Evolutionary conservation across 2,888 invertebrate species (phyloP).

Genomic region (Sinohyriopsis cumingii): DNA sequence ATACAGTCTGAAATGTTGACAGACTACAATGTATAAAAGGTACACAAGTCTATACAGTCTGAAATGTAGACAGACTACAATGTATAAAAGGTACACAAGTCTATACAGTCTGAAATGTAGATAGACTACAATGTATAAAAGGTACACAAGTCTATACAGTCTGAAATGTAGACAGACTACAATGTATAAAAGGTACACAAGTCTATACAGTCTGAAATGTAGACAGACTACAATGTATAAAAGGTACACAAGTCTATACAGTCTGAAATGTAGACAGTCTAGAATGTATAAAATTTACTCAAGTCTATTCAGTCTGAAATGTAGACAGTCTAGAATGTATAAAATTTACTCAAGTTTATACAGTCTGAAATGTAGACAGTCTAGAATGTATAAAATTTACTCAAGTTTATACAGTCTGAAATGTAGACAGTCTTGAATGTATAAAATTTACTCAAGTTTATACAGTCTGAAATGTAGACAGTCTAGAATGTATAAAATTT

Average conservation of each 20-base stretch:
- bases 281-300: slow-evolving; percentile 1
- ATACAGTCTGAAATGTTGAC: no score
- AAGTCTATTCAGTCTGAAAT: slow-evolving; percentile 68
- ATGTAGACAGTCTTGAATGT: not conserved
- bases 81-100: not conserved
- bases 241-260: no score
- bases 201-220: slow-evolving; percentile 65
- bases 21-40: no score
- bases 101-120: no score
- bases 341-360: no score
- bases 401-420: no score
- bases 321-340: not conserved
- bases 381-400: no score
- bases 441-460: slow-evolving; percentile 47
- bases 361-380: no score
- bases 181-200: slow-evolving; percentile 28
- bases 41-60: slow-evolving; percentile 69
- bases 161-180: not conserved
- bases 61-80: slow-evolving; percentile 17
- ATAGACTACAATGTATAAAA: no score
- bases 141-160: no score
- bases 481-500: not conserved
- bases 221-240: not conserved
- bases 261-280: no score
- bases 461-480: slow-evolving; percentile 59